Percentiles rank a stretch among this genome's conserved stretches.
Evolutionary conservation across 2,888 invertebrate species (phyloP).

Genomic region (Macrosiphum euphorbiae): DNA sequence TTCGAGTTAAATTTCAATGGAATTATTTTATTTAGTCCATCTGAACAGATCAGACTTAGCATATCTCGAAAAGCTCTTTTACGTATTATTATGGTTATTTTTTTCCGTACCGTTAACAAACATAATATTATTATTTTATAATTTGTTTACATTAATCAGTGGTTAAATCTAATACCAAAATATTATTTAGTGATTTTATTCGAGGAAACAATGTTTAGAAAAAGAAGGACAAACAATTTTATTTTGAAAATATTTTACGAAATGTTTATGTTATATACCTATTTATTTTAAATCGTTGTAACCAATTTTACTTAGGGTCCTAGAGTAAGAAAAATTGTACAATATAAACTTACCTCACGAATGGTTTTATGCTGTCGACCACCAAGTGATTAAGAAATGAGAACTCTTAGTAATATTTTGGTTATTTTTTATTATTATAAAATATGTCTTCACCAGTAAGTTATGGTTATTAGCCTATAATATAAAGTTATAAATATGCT

Average conservation of each 20-base stretch:
- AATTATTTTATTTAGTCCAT: neutral
- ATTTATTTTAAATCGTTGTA: neutral
- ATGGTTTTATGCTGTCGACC: neutral
- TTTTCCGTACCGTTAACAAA: neutral
- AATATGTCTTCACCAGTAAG: neutral
- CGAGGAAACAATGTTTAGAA: neutral
- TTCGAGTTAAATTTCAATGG: neutral
- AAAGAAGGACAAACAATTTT: neutral
- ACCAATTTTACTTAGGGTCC: neutral
- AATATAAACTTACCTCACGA: neutral
- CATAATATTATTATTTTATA: neutral
- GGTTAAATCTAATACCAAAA: neutral
- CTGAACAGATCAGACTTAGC: neutral
- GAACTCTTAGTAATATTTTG: neutral
- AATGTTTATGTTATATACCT: neutral
- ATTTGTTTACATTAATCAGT: neutral
- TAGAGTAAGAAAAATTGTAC: neutral
- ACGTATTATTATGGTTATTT: neutral
- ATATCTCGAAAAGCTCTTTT: neutral
- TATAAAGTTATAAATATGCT: neutral
- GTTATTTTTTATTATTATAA: neutral
- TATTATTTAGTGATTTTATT: neutral
- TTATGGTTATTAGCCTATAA: neutral
- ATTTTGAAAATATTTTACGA: neutral
- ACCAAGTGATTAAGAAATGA: neutral